phyloP scores from a whole-genome alignment of 2,113 vertebrate genomes.

The Prionailurus bengalensis region DNA sequence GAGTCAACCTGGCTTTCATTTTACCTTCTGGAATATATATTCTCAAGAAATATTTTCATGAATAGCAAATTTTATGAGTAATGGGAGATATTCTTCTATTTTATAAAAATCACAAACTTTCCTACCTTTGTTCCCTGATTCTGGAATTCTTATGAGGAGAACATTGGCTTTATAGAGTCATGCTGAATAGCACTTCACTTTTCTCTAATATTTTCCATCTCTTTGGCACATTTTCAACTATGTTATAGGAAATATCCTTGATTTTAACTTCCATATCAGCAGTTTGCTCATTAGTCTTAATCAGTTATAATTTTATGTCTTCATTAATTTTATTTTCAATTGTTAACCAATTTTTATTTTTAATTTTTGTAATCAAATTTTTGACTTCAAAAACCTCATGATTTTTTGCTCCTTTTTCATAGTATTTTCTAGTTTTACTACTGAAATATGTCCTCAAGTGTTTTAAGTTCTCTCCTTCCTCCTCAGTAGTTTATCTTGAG shows the following conservation, averaged over 20 bases:
- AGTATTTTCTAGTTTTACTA: not conserved
- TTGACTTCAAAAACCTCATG: not conserved
- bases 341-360: not conserved
- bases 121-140: not conserved
- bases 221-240: not conserved
- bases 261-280: not conserved
- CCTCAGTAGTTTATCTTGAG: not conserved
- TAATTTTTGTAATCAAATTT: not conserved
- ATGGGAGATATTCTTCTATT: not conserved
- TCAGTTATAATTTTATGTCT: not conserved
- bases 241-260: not conserved
- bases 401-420: not conserved
- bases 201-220: not conserved
- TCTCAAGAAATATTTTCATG: not conserved
- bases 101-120: not conserved
- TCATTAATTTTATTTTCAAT: not conserved
- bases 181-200: not conserved
- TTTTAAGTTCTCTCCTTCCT: not conserved
- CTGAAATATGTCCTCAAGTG: not conserved
- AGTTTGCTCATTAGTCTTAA: not conserved
- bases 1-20: not conserved
- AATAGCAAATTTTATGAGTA: not conserved
- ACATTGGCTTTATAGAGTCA: not conserved
- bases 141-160: not conserved
- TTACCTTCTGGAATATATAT: not conserved